Percentiles rank a stretch among this genome's conserved stretches.
Conservation (phyloP, 2,113 vertebrate species). For the Reinhardtius hippoglossoides region DNA sequence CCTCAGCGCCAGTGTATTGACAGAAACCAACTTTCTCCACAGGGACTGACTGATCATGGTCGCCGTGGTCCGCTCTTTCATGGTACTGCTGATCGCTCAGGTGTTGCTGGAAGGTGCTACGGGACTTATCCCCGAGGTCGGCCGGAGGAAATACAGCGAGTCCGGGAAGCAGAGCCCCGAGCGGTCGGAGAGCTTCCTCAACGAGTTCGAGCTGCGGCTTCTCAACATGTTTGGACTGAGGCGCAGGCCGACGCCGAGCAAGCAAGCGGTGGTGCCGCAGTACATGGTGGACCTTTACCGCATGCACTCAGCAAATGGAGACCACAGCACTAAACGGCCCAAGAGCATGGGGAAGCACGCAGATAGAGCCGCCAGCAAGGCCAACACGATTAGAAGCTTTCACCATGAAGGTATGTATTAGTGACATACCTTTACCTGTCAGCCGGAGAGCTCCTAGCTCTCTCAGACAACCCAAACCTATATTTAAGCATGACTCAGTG, state of each 20-base stretch:
- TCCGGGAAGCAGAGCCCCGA: conserved; percentile 85
- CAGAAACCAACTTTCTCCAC: conserved; percentile 72
- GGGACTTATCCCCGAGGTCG: conserved; percentile 94
- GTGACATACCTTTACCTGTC: conserved; percentile 79
- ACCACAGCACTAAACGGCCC: conserved; percentile 82
- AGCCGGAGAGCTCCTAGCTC: conserved; percentile 58
- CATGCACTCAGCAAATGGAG: conserved; percentile 89
- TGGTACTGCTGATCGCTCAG: conserved; percentile 97
- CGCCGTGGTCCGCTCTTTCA: conserved; percentile 93
- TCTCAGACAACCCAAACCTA: conserved; percentile 73
- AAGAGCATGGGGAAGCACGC: conserved; percentile 86
- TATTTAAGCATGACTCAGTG: conserved; percentile 80
- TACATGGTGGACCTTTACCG: conserved; percentile 97
- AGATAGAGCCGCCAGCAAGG: conserved; percentile 91
- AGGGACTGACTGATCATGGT: conserved; percentile 97
- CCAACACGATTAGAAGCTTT: conserved; percentile 98
- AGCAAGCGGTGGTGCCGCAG: conserved; percentile 91
- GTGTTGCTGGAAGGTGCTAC: conserved; percentile 92
- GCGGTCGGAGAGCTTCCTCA: conserved; percentile 89
- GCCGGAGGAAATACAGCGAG: conserved; percentile 90
- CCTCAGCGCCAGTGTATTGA: conserved; percentile 70
- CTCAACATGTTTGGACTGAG: conserved; percentile 96
- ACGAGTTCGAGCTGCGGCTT: conserved; percentile 93
- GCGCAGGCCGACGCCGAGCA: conserved; percentile 92
- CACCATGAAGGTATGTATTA: conserved; percentile 95